These are phyloP conservation scores for Drosophila teissieri DNA, from an alignment of 1,140 invertebrate genomes.

Conservation along the genomic window DNA sequence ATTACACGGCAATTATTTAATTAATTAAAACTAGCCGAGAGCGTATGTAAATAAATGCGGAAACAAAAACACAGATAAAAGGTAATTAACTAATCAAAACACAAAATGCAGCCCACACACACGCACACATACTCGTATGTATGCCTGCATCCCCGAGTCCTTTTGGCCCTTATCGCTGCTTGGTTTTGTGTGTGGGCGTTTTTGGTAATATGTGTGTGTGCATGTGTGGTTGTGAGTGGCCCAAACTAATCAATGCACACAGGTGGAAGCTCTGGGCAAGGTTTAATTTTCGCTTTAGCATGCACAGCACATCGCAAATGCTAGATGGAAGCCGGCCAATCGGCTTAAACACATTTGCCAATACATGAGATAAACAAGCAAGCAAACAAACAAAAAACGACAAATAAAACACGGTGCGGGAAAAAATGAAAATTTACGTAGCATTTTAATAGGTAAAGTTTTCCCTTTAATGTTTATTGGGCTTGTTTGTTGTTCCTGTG, in stretches of 20 bases:
- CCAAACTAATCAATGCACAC: slow-evolving; percentile 69
- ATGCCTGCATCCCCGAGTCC: slow-evolving; percentile 4
- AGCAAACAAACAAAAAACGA: slow-evolving; percentile 18
- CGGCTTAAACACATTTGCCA: slow-evolving; percentile 66
- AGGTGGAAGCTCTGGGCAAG: slow-evolving; percentile 36
- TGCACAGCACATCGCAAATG: slow-evolving; percentile 44
- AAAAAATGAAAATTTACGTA: slow-evolving; percentile 80
- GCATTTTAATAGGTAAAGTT: slow-evolving; percentile 81
- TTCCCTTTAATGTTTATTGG: slow-evolving; percentile 80
- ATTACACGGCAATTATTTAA: slow-evolving; percentile 73
- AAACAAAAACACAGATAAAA: slow-evolving; percentile 73
- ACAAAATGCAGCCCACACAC: slow-evolving; percentile 44
- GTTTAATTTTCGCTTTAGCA: slow-evolving; percentile 46
- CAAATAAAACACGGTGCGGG: slow-evolving; percentile 1
- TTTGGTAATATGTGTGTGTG: not conserved
- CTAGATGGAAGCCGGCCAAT: slow-evolving; percentile 39
- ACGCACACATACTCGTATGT: not conserved
- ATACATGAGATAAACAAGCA: slow-evolving; percentile 44
- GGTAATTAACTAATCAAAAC: slow-evolving; percentile 80
- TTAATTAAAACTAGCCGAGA: slow-evolving; percentile 71
- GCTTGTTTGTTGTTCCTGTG: slow-evolving; percentile 67
- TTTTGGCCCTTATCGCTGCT: slow-evolving; percentile 12
- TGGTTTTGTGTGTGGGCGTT: not conserved
- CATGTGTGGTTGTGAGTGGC: slow-evolving; percentile 1
- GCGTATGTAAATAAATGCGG: slow-evolving; percentile 62